Conservation (phyloP, 1,140 invertebrate species). For the Leptestheria dahalacensis region DNA sequence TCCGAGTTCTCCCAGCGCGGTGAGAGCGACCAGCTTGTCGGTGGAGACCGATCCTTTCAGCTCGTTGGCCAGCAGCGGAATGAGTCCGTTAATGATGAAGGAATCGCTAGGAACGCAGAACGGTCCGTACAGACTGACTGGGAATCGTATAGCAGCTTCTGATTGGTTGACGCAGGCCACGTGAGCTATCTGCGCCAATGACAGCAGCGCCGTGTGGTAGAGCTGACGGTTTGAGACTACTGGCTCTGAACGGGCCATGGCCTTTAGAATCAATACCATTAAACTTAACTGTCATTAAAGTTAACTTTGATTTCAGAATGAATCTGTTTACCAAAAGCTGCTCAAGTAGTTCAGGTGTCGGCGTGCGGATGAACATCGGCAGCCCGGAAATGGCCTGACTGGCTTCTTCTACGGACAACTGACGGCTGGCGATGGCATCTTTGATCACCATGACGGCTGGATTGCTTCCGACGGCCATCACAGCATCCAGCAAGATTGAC, state of each 20-base stretch:
- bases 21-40: constrained; percentile 16
- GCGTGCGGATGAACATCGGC: constrained; percentile 19
- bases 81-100: constrained; percentile 17
- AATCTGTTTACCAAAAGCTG: constrained; percentile 18
- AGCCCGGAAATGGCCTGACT: constrained; percentile 18
- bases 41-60: constrained; percentile 8
- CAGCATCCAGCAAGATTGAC: constrained; percentile 10
- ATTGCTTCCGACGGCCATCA: constrained; percentile 19
- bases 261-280: neutral
- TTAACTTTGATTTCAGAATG: neutral
- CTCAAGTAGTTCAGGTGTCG: constrained; percentile 19
- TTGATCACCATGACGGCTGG: constrained; percentile 18
- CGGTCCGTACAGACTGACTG: constrained; percentile 20
- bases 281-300: constrained; percentile 6
- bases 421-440: constrained; percentile 17
- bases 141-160: constrained; percentile 20
- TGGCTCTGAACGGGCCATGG: neutral
- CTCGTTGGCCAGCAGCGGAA: constrained; percentile 16
- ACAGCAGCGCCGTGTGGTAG: constrained; percentile 18
- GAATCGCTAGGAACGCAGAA: constrained; percentile 18
- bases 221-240: constrained; percentile 12
- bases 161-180: constrained; percentile 21
- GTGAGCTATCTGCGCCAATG: constrained; percentile 17
- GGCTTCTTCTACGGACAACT: constrained; percentile 17
- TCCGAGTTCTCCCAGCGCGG: constrained; percentile 21